Evolutionary conservation across 2,113 vertebrate species (phyloP), one percentile per base, ranked within the genome.

Genomic region (Calidris pygmaea): DNA sequence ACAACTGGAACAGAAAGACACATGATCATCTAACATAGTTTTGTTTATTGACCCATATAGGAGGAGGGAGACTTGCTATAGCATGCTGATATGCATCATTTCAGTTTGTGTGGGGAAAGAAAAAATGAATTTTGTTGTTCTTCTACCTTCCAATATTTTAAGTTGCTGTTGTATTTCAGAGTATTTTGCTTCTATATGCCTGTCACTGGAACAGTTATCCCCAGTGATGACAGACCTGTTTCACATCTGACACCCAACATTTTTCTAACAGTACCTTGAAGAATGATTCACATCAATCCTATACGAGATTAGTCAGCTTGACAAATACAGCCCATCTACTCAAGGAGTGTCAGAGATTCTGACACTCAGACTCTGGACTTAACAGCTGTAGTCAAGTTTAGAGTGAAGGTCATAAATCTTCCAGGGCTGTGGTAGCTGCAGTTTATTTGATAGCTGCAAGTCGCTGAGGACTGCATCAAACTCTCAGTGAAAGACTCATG

Each of bases 341-440:
- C 91, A 53, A 9, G 30, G 70, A 91, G 53, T 68, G 71, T 71
- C 88, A 95, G 66, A 90, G 27, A 23, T 23, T 76, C 53, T 47
- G 53, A 18, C 26, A 48, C 81, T 90, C 32, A 81, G 87, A 80
- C 63, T 68, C 74, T 23, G 52, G 27, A 52, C 22, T 56, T 93
- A 88, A 53, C 35, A 68, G 56, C 56, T 81, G 26, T 63, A 84
- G 65, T 65, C 76, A 96, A 65, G 83, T 67, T 68, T 82, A 58
- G 21, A 84, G 68, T 26, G 75, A 90, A 86, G 76, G 52, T 86
- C 56, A 52, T 93, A 93, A 94, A 96, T 89, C 88, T 88, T 93
- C 34, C 37, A 58, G 27, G 56, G 29, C 30, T 79, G 26, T 66
- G 26, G 37, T 76, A 89, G 32, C 41, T 76, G 70, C 39, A 85